Evolutionary conservation across 2,797 vertebrate species (phyloP).

Genomic region (Parauchenoglanis ngamensis): DNA sequence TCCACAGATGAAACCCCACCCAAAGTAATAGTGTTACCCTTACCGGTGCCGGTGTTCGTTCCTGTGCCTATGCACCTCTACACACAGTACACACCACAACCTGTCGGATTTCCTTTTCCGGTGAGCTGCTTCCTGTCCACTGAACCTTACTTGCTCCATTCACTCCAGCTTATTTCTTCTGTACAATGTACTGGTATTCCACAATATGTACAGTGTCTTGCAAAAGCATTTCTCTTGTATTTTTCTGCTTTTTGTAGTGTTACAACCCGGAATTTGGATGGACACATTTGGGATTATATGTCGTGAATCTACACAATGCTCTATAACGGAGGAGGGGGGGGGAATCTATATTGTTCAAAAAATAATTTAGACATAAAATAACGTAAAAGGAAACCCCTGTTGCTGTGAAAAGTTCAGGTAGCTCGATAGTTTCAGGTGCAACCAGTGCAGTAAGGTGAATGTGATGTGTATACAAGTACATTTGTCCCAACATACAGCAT

Average conservation of each 20-base stretch:
- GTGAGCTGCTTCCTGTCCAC: constrained; percentile 68
- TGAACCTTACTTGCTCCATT: neutral
- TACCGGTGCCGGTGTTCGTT: constrained; percentile 92
- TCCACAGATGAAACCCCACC: constrained; percentile 68
- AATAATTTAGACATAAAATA: neutral
- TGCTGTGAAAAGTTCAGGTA: too few relatives aligned
- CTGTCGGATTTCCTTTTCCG: constrained; percentile 87
- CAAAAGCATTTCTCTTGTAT: neutral
- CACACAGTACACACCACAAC: constrained; percentile 87
- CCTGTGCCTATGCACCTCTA: constrained; percentile 94
- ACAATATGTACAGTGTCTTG: neutral
- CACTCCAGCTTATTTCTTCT: neutral
- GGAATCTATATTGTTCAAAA: neutral
- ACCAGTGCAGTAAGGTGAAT: neutral
- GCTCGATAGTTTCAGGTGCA: neutral
- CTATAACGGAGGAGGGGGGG: neutral
- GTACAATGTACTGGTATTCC: neutral
- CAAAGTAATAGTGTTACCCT: constrained; percentile 82
- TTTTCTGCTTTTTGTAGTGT: neutral
- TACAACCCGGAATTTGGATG: neutral
- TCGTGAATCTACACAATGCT: neutral
- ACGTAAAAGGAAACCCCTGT: too few relatives aligned
- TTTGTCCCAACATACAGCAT: neutral
- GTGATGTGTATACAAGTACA: neutral
- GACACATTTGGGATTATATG: neutral